Evolutionary conservation across 2,113 vertebrate genomes (phyloP).

Genomic region (Camarhynchus parvulus): DNA sequence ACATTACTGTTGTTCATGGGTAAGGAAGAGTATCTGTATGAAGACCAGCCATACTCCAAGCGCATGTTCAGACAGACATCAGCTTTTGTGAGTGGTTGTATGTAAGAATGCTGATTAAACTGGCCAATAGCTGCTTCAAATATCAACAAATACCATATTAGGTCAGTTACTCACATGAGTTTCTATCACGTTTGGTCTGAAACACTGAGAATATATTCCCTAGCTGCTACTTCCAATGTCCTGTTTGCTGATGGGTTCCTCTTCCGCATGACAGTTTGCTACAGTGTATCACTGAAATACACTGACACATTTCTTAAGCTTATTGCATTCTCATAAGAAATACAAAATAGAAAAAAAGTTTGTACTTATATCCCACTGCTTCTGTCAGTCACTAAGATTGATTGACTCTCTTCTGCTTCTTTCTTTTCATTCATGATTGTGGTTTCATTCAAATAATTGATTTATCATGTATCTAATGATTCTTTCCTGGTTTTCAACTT

Average conservation of each 20-base stretch:
- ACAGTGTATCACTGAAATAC: not conserved
- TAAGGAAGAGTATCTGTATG: not conserved
- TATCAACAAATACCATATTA: not conserved
- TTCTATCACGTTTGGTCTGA: not conserved
- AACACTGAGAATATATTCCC: not conserved
- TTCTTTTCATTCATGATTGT: not conserved
- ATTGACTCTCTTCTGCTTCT: not conserved
- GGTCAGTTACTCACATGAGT: not conserved
- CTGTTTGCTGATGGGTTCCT: not conserved
- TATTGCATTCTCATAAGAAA: not conserved
- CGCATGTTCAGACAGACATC: not conserved
- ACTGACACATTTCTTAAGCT: not conserved
- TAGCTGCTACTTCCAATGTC: not conserved
- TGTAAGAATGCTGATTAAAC: not conserved
- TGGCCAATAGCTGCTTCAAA: not conserved
- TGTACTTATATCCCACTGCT: not conserved
- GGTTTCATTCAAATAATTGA: constrained; percentile 17
- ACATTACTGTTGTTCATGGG: not conserved
- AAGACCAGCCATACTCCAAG: not conserved
- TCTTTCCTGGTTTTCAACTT: constrained; percentile 36
- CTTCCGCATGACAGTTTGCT: not conserved
- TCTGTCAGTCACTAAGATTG: not conserved
- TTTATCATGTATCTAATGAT: constrained; percentile 16
- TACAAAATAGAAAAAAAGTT: not conserved
- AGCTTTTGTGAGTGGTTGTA: not conserved